These are phyloP conservation scores for Trachelus tabidus DNA, from an alignment of 2,888 invertebrate species.

Conservation along the genomic window DNA sequence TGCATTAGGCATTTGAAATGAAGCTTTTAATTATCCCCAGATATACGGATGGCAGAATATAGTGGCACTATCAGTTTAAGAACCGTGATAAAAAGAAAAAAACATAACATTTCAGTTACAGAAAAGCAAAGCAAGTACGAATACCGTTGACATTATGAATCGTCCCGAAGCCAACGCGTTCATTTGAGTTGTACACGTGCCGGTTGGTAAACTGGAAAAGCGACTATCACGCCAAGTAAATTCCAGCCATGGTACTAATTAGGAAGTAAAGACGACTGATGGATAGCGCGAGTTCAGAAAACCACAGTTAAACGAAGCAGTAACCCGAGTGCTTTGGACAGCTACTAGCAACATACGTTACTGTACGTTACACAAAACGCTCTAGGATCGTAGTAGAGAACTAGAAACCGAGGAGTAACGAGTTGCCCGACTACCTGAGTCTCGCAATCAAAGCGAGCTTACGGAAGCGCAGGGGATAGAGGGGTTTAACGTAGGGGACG, in stretches of 20 bases:
- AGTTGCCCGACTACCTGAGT: background rate
- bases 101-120: background rate
- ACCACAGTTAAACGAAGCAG: background rate
- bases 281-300: background rate
- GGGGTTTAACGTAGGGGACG: background rate
- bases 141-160: background rate
- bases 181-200: background rate
- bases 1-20: background rate
- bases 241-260: background rate
- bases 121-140: background rate
- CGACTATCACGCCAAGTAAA: background rate
- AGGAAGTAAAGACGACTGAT: background rate
- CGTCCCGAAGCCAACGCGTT: background rate
- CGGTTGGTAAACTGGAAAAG: background rate
- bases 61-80: background rate
- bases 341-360: background rate
- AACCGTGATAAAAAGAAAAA: background rate
- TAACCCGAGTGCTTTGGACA: background rate
- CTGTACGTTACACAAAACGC: background rate
- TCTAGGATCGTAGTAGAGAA: background rate
- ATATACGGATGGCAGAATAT: too few relatives aligned
- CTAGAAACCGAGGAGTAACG: background rate
- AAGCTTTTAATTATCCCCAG: background rate
- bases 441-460: background rate
- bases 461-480: background rate